A percentile compares a stretch with the other conserved stretches of the same genome.
Conservation (phyloP, 2,113 vertebrate species). For the Nothobranchius kuhntae region DNA sequence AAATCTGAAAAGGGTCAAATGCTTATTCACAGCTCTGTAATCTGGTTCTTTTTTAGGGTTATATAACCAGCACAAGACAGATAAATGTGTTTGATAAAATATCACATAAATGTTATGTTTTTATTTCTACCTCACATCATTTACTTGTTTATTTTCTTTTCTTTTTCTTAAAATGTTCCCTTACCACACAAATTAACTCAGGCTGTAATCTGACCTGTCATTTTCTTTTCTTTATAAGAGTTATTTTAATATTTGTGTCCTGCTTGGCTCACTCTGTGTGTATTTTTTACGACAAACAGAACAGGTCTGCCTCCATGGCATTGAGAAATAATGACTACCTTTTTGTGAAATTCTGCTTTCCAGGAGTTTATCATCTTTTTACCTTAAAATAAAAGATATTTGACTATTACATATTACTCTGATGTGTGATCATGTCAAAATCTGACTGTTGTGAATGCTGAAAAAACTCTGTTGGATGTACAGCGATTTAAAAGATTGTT, state of each 20-base stretch:
- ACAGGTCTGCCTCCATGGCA: not conserved
- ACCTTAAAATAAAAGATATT: slow-evolving; percentile 37
- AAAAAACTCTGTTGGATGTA: slow-evolving; percentile 32
- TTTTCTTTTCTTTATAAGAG: not conserved
- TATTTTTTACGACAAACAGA: slow-evolving; percentile 1
- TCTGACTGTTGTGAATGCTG: slow-evolving; percentile 34
- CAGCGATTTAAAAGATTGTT: slow-evolving; percentile 56
- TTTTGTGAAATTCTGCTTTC: slow-evolving; percentile 6
- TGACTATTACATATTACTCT: slow-evolving; percentile 50
- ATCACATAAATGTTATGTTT: no score
- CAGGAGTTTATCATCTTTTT: slow-evolving; percentile 3
- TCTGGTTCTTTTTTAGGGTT: no score
- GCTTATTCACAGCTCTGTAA: no score
- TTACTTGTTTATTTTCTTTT: not conserved
- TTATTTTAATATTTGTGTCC: not conserved
- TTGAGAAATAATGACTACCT: slow-evolving; percentile 6
- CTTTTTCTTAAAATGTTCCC: not conserved
- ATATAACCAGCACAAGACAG: no score
- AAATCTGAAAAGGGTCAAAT: no score
- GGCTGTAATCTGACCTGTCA: slow-evolving; percentile 9
- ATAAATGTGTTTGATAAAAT: no score
- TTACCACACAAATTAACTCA: slow-evolving; percentile 1
- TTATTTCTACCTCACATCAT: not conserved
- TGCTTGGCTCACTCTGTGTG: slow-evolving; percentile 1
- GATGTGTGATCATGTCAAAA: slow-evolving; percentile 29